phyloP scores from a whole-genome alignment of 2,797 vertebrate genomes.

The Gallinago solitaria region DNA sequence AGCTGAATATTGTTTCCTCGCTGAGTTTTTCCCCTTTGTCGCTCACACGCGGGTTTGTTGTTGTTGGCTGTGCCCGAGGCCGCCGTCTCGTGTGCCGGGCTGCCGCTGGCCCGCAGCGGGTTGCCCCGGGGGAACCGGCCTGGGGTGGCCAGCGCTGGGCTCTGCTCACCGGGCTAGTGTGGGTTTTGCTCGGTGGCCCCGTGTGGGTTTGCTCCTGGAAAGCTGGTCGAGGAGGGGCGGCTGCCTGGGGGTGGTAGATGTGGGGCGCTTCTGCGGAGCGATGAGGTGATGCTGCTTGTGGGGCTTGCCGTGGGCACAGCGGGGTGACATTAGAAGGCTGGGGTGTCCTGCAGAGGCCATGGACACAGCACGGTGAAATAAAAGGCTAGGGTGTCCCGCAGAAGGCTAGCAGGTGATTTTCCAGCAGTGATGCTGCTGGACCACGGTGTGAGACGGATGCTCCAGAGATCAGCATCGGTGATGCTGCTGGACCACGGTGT shows the following conservation, averaged over 20 bases:
- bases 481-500: too few species aligned
- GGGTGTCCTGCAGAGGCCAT: neutral
- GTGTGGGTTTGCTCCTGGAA: fast-evolving
- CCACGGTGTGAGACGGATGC: too few species aligned
- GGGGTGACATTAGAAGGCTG: neutral
- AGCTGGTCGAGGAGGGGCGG: fast-evolving
- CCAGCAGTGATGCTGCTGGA: neutral
- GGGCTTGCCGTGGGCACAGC: fast-evolving
- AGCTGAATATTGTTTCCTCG: conserved; percentile 48
- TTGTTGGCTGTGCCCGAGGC: conserved; percentile 42
- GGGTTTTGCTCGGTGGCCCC: neutral
- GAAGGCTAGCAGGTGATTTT: neutral
- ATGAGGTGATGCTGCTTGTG: neutral
- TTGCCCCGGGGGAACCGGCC: neutral
- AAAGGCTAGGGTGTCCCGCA: neutral
- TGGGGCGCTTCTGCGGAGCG: fast-evolving
- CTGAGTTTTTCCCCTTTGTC: conserved; percentile 6
- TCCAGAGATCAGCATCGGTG: too few species aligned
- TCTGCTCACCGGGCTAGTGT: fast-evolving
- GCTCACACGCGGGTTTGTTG: conserved; percentile 47
- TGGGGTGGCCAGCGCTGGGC: neutral
- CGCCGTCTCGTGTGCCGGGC: neutral
- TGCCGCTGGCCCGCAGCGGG: neutral
- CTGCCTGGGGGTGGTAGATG: fast-evolving
- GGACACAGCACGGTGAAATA: neutral